Base-by-base conservation (phyloP, 2,113 vertebrate genomes). In the Acanthochromis polyacanthus region DNA sequence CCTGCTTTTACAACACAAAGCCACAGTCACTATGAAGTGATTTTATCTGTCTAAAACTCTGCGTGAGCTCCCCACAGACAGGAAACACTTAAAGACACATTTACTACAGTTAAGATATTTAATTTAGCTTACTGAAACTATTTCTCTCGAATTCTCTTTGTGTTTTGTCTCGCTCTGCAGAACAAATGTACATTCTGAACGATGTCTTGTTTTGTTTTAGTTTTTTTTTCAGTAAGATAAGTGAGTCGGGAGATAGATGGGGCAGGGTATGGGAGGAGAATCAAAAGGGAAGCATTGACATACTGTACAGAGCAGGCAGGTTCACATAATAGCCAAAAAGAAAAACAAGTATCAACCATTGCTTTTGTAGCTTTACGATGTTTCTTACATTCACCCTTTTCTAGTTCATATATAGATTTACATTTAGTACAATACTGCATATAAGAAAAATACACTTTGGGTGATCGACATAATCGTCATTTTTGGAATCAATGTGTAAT, bases 361-460 rank as follows among this genome's bases (percentile, higher is more conserved):
- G 93, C 93, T 95, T 96, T 96, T 95, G 94, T 94, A 96, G 95
- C 95, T 95, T 96, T 93, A 95, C 92, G 93, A 95, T 87, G 91
- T 91, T 6, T 51, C 30, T 46, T 17, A 38, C 2, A n/a, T 56
- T 60, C 2, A 81, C 28, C 23, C 25, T 63, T 48, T 66, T 22
- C n/a, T n/a, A 62, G 40, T n/a, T 67, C 43, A 64, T 45, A 30
- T 20, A 50, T 12, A 40, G 32, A 36, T 36, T 8, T 36, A 10
- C 25, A 22, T 59, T 10, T 16, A 17, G 23, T 40, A 7, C 4
- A 61, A 61, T 20, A 30, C 23, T 0, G 12, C 22, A 38, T 59
- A 10, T 8, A 16, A 5, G 10, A 22, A 64, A 73, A 60, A 25
- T 22, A 46, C 3, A 45, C n/a, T 28, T 12, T 45, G 40, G 15